A percentile compares a stretch with the other conserved stretches of the same genome.
These are phyloP conservation scores for Balearica regulorum DNA, from an alignment of 2,797 vertebrate species.

Conservation along the genomic window DNA sequence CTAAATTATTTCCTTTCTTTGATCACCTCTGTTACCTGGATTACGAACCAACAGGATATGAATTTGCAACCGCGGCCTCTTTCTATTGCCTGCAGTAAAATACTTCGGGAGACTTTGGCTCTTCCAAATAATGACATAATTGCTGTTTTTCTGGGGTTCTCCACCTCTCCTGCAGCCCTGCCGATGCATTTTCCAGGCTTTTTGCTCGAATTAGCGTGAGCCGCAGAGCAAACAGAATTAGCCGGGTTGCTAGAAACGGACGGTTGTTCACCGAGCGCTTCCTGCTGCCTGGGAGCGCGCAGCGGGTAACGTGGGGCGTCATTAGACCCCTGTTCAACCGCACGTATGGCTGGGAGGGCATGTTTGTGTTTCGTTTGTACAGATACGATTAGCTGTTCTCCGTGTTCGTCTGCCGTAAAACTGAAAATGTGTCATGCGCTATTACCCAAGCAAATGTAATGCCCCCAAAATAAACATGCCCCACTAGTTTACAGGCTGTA, in stretches of 20 bases:
- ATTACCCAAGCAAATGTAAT: slow-evolving; percentile 76
- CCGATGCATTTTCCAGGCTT: slow-evolving; percentile 23
- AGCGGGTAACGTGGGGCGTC: not conserved
- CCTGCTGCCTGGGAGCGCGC: slow-evolving; percentile 46
- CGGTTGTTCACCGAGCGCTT: slow-evolving; percentile 48
- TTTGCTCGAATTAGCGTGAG: slow-evolving; percentile 40
- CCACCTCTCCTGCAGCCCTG: not conserved
- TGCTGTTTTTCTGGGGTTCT: not conserved
- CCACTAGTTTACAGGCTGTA: slow-evolving; percentile 54
- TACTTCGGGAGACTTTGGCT: not conserved
- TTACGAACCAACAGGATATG: not conserved
- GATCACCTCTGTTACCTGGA: not conserved
- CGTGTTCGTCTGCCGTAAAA: slow-evolving; percentile 44
- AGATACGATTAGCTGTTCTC: slow-evolving; percentile 51
- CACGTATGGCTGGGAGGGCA: slow-evolving; percentile 5
- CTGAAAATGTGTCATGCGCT: slow-evolving; percentile 66
- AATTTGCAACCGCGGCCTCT: not conserved
- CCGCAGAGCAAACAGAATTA: slow-evolving; percentile 62
- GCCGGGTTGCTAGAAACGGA: slow-evolving; percentile 49
- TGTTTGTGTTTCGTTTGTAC: slow-evolving; percentile 61
- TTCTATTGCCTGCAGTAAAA: not conserved
- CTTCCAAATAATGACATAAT: not conserved
- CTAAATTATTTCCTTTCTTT: not conserved
- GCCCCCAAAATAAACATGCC: slow-evolving; percentile 70
- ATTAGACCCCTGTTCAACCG: slow-evolving; percentile 43